These are phyloP conservation scores for Eleutherodactylus coqui DNA, from an alignment of 2,797 vertebrate genomes.

Conservation along the genomic window DNA sequence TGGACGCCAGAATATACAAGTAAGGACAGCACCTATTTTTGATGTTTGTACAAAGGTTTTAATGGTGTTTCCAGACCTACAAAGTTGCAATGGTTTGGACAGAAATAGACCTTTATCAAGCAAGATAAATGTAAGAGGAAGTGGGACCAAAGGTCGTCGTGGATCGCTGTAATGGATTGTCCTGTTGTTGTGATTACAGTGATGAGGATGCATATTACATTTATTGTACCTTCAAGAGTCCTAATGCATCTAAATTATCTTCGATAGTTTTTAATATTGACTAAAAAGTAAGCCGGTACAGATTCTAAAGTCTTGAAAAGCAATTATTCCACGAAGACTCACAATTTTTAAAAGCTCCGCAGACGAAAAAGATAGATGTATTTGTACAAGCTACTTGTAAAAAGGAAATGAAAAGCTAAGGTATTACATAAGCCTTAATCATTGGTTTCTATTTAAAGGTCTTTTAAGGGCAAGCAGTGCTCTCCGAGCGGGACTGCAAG, in stretches of 20 bases:
- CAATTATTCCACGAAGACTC: not conserved
- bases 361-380: conserved; percentile 3
- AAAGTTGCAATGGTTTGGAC: too few species aligned
- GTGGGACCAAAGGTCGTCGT: too few species aligned
- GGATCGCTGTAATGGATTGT: not conserved
- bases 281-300: not conserved
- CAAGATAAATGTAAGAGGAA: too few species aligned
- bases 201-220: not conserved
- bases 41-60: too few species aligned
- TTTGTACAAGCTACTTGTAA: not conserved
- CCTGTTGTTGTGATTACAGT: not conserved
- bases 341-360: conserved; percentile 20
- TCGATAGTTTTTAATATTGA: not conserved
- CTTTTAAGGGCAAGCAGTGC: conserved; percentile 46
- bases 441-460: conserved; percentile 56
- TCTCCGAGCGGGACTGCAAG: conserved; percentile 40
- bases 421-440: conserved; percentile 41
- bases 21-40: too few species aligned
- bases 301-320: conserved; percentile 24
- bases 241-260: not conserved
- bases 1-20: too few species aligned
- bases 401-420: conserved; percentile 48
- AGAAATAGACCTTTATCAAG: too few species aligned
- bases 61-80: too few species aligned
- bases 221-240: not conserved